phyloP scores from a whole-genome alignment of 2,113 vertebrate species.

The Laterallus jamaicensis region DNA sequence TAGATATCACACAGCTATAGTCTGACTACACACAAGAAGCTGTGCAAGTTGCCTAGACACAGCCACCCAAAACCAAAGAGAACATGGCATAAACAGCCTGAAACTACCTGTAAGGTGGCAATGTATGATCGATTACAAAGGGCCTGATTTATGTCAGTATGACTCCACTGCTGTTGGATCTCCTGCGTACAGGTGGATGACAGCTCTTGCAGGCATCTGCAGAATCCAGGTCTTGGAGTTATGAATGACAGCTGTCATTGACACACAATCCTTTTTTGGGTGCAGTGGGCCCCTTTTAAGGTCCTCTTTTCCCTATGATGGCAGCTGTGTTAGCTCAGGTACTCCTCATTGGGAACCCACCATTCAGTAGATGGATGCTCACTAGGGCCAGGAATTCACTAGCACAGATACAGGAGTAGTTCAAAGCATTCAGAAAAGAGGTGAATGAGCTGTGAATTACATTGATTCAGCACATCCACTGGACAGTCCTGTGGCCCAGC shows the following conservation, averaged over 20 bases:
- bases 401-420: not conserved
- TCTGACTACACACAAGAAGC: not conserved
- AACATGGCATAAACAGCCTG: not conserved
- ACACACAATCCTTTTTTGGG: not conserved
- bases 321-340: not conserved
- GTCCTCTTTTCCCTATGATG: not conserved
- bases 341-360: not conserved
- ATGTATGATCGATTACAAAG: not conserved
- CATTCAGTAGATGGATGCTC: not conserved
- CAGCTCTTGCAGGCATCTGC: not conserved
- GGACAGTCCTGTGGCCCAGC: not conserved
- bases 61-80: not conserved
- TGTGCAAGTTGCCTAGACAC: not conserved
- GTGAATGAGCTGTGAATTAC: not conserved
- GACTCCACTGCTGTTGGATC: not conserved
- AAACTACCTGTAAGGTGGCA: not conserved
- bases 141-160: not conserved
- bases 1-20: not conserved
- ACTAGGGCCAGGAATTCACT: not conserved
- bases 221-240: not conserved
- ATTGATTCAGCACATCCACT: not conserved
- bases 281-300: not conserved
- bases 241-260: not conserved
- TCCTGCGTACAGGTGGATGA: not conserved
- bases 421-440: not conserved